A percentile compares a stretch with the other conserved stretches of the same genome.
Conservation (phyloP, 2,113 vertebrate genomes). For the Rattus rattus region DNA sequence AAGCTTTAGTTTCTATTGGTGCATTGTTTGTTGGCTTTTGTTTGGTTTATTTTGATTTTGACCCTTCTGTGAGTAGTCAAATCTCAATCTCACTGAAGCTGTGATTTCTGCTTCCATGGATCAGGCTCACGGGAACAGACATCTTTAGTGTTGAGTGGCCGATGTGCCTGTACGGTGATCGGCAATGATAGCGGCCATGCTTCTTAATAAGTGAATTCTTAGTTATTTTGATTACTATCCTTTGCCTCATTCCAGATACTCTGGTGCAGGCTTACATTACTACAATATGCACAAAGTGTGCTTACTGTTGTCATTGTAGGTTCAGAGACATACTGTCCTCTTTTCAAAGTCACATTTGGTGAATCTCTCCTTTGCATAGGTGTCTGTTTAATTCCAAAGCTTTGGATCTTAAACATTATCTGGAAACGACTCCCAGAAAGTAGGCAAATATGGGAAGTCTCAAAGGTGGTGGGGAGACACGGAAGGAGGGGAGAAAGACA, state of each 20-base stretch:
- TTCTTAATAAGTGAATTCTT: background rate
- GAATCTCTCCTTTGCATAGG: background rate
- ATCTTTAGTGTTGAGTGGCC: background rate
- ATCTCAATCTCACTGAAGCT: background rate
- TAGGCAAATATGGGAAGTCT: background rate
- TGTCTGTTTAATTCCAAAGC: background rate
- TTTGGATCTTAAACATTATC: background rate
- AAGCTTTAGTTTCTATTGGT: conserved; percentile 1
- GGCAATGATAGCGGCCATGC: background rate
- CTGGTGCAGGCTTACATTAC: background rate
- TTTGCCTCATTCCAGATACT: conserved; percentile 7
- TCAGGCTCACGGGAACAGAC: background rate
- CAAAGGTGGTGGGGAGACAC: background rate
- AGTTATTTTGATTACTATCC: background rate
- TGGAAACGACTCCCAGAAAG: background rate
- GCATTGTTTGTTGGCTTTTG: background rate
- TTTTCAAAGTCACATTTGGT: background rate
- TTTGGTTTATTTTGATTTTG: background rate
- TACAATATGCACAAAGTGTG: conserved; percentile 1
- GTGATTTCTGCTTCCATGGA: background rate
- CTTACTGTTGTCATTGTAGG: conserved; percentile 2
- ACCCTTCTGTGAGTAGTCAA: background rate
- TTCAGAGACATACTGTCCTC: conserved; percentile 4
- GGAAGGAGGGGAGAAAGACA: background rate
- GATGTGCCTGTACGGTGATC: background rate